These are phyloP conservation scores for Lysiphlebus fabarum DNA, from an alignment of 1,140 invertebrate species.

Conservation along the genomic window DNA sequence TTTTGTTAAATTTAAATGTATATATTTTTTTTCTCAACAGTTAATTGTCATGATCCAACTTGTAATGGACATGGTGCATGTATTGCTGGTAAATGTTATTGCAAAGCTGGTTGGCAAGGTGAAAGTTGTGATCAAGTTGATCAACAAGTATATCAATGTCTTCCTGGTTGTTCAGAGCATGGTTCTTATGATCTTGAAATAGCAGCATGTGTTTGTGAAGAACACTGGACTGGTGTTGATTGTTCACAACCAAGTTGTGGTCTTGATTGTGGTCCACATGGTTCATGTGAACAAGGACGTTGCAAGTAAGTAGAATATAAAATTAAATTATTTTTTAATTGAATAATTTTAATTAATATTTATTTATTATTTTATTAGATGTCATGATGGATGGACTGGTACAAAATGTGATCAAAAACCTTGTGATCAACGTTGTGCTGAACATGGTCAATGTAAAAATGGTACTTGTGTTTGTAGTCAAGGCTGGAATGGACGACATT, in stretches of 20 bases:
- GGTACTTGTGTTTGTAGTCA: conserved; percentile 94
- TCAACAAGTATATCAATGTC: conserved; percentile 82
- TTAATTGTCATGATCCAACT: conserved; percentile 80
- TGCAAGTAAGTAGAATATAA: too few species aligned
- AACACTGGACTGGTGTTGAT: conserved; percentile 85
- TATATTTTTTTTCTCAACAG: conserved; percentile 47
- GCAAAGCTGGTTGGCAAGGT: conserved; percentile 93
- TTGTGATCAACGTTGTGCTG: conserved; percentile 87
- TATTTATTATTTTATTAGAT: conserved; percentile 54
- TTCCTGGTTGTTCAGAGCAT: conserved; percentile 86
- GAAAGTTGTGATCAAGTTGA: conserved; percentile 82
- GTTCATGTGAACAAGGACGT: conserved; percentile 82
- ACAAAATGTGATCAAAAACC: conserved; percentile 84
- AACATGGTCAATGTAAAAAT: conserved; percentile 94
- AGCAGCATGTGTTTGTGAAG: conserved; percentile 82
- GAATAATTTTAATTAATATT: conserved; percentile 11
- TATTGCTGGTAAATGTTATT: conserved; percentile 89
- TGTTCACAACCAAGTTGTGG: conserved; percentile 89
- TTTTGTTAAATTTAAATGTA: not conserved
- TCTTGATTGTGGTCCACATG: conserved; percentile 86
- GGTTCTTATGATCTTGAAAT: conserved; percentile 85
- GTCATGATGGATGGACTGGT: conserved; percentile 88
- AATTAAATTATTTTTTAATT: too few species aligned
- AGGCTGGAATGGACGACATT: conserved; percentile 96
- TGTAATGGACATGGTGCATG: conserved; percentile 91